These are phyloP conservation scores for Thymallus thymallus DNA, from an alignment of 2,113 vertebrate species.

Conservation along the genomic window DNA sequence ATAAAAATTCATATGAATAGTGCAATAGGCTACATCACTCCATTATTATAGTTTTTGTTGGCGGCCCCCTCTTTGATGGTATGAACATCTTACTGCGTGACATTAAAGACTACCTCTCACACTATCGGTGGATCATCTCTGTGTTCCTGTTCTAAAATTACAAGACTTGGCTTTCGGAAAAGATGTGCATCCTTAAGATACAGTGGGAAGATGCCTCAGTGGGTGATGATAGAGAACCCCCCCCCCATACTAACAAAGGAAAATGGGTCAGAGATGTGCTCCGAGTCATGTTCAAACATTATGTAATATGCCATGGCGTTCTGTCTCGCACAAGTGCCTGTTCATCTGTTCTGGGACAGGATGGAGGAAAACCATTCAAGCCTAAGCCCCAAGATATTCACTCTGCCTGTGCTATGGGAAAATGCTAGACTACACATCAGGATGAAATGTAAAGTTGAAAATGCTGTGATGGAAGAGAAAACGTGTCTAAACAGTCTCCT, in stretches of 20 bases:
- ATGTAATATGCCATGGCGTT: conserved; percentile 59
- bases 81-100: too few species aligned
- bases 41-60: too few species aligned
- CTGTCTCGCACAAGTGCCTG: conserved; percentile 45
- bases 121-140: too few species aligned
- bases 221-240: not conserved
- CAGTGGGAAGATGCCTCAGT: too few species aligned
- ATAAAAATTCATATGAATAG: too few species aligned
- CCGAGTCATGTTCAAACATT: conserved; percentile 58
- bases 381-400: not conserved
- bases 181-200: not conserved
- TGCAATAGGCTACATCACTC: too few species aligned
- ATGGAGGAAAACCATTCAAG: not conserved
- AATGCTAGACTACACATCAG: not conserved
- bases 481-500: too few species aligned
- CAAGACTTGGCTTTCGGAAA: too few species aligned
- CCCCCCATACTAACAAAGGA: conserved; percentile 14
- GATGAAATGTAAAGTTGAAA: not conserved
- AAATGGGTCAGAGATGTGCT: conserved; percentile 63
- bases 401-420: not conserved
- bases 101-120: too few species aligned
- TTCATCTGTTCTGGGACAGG: conserved; percentile 30
- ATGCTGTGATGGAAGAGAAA: not conserved
- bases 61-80: too few species aligned
- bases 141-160: too few species aligned